phyloP scores from a whole-genome alignment of 2,113 vertebrate genomes.

The Ifrita kowaldi region DNA sequence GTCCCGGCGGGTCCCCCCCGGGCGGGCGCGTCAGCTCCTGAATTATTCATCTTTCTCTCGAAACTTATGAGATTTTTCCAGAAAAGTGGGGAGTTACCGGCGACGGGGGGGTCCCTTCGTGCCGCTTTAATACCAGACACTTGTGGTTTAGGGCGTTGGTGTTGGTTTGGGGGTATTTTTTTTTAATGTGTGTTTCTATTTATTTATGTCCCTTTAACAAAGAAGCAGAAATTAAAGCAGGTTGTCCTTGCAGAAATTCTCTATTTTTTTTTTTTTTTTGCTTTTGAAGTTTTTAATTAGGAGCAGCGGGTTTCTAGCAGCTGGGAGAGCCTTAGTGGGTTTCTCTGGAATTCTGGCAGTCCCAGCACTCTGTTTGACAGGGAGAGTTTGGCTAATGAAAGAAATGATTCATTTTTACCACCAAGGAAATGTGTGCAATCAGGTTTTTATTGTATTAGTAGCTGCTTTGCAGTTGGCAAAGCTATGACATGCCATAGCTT shows the following conservation, averaged over 20 bases:
- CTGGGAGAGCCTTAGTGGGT: background rate
- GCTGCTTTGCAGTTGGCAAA: background rate
- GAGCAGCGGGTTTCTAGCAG: background rate
- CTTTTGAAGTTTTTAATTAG: constrained; percentile 52
- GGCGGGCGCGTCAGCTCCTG: background rate
- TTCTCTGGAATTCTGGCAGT: background rate
- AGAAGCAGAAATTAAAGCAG: background rate
- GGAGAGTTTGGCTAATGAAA: constrained; percentile 27
- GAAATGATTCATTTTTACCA: background rate
- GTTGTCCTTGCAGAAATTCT: background rate
- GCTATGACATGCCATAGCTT: background rate
- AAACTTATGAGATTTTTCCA: constrained; percentile 59
- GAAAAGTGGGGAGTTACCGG: constrained; percentile 39
- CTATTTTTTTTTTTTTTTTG: background rate
- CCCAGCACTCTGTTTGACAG: background rate
- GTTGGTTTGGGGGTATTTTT: background rate
- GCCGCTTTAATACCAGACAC: background rate
- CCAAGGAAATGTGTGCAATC: background rate
- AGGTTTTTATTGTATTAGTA: background rate
- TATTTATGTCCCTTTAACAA: background rate
- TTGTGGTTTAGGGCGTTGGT: background rate
- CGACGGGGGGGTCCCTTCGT: background rate
- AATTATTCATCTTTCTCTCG: constrained; percentile 14
- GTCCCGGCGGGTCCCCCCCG: background rate
- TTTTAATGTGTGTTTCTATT: background rate